Evolutionary conservation across 2,113 vertebrate genomes (phyloP).

Genomic region (Gulo gulo): DNA sequence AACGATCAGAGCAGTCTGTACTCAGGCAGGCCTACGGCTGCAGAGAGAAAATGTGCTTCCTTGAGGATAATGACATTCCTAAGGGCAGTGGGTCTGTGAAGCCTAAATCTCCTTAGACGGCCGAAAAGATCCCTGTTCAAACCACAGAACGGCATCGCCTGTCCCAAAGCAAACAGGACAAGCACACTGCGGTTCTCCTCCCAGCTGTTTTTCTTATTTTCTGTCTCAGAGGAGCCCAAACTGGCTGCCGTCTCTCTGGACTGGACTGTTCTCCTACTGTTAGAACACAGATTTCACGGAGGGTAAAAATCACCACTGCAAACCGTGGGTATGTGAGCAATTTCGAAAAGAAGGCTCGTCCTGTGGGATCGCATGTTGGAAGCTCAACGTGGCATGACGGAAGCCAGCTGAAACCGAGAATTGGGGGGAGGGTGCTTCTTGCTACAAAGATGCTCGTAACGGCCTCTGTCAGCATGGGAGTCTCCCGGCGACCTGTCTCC

Average conservation of each 20-base stretch:
- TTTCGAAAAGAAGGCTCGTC: background rate
- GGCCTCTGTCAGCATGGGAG: background rate
- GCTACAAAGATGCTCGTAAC: background rate
- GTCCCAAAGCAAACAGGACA: background rate
- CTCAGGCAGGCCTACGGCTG: background rate
- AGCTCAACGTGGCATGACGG: background rate
- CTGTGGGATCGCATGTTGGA: background rate
- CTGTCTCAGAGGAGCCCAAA: background rate
- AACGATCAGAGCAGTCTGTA: background rate
- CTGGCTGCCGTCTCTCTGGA: background rate
- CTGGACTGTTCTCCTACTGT: background rate
- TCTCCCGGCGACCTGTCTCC: background rate
- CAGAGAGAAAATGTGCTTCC: background rate
- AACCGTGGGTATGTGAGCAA: background rate
- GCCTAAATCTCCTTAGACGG: background rate
- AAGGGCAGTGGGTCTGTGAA: background rate
- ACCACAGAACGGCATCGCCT: background rate
- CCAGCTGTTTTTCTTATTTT: background rate
- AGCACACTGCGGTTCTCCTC: background rate
- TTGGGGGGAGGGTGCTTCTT: background rate
- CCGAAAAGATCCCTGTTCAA: background rate
- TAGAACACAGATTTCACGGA: background rate
- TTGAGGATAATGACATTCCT: background rate
- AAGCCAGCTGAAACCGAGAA: background rate
- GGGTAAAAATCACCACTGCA: background rate